A percentile compares a stretch with the other conserved stretches of the same genome.
phyloP scores from a whole-genome alignment of 2,797 vertebrate genomes.

The Chelidonichthys spinosus region DNA sequence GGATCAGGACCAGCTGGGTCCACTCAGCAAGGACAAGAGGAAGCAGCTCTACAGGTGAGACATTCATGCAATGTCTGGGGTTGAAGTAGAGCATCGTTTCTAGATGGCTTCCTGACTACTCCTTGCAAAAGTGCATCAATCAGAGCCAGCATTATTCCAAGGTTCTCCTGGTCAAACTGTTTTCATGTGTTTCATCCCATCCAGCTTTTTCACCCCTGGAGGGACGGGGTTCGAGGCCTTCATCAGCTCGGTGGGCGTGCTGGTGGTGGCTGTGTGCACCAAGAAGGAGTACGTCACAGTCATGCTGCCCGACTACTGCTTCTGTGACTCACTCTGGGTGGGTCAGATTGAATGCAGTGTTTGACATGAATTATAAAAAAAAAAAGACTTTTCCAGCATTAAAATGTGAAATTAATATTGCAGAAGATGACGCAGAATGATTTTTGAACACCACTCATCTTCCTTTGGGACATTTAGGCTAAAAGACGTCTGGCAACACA shows the following conservation, averaged over 20 bases:
- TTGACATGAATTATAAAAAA: background rate
- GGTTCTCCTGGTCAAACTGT: background rate
- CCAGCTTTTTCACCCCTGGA: slow-evolving; percentile 93
- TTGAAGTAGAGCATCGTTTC: background rate
- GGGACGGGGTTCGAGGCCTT: slow-evolving; percentile 98
- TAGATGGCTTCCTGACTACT: background rate
- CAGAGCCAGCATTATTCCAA: background rate
- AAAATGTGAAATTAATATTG: background rate
- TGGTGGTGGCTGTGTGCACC: slow-evolving; percentile 96
- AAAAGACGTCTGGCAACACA: background rate
- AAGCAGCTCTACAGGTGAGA: slow-evolving; percentile 96
- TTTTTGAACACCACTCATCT: background rate
- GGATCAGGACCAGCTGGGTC: slow-evolving; percentile 91
- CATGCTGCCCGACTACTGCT: slow-evolving; percentile 95
- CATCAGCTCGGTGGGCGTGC: slow-evolving; percentile 88
- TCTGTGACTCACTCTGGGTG: slow-evolving; percentile 99
- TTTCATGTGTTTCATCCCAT: slow-evolving; percentile 3
- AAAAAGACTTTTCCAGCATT: background rate
- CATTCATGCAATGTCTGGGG: background rate
- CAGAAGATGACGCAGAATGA: background rate
- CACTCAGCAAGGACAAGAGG: slow-evolving; percentile 89
- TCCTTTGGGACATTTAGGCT: background rate
- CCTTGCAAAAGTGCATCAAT: background rate
- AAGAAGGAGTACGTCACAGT: slow-evolving; percentile 98
- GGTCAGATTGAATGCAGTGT: slow-evolving; percentile 46